A percentile compares a stretch with the other conserved stretches of the same genome.
Evolutionary conservation across 2,113 vertebrate genomes (phyloP).

Genomic region (Neomonachus schauinslandi): DNA sequence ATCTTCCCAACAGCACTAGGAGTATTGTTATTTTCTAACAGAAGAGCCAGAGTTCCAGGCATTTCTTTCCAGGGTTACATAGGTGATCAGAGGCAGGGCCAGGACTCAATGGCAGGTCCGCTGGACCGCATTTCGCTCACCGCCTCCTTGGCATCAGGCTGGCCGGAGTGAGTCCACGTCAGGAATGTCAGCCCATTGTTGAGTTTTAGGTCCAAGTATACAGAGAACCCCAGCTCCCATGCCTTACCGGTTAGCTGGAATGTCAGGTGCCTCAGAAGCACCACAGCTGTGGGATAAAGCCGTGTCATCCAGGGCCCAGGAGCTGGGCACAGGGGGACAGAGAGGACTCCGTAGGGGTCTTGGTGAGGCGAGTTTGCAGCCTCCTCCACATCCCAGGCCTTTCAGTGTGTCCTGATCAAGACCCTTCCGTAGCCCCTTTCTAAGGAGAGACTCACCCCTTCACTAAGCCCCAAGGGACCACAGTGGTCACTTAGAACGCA

Average conservation of each 20-base stretch:
- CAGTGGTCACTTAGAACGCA: background rate
- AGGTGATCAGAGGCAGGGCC: background rate
- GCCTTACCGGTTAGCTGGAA: background rate
- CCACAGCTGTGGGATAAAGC: background rate
- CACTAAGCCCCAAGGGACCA: background rate
- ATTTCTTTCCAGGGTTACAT: background rate
- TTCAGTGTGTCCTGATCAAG: background rate
- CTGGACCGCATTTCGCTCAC: background rate
- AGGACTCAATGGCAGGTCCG: background rate
- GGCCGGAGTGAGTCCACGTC: background rate
- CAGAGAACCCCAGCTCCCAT: background rate
- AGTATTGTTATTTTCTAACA: background rate
- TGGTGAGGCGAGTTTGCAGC: background rate
- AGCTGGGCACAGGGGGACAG: background rate
- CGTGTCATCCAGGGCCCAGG: background rate
- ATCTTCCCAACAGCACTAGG: background rate
- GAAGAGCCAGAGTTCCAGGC: background rate
- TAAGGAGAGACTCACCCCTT: background rate
- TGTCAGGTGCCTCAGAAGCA: background rate
- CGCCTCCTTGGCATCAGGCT: background rate
- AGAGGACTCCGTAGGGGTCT: background rate
- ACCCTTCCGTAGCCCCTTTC: background rate
- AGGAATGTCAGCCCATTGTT: background rate
- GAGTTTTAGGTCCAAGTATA: background rate
- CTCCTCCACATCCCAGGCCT: background rate